These are phyloP conservation scores for Biston stratarius DNA, from an alignment of 2,888 invertebrate genomes.

Conservation along the genomic window DNA sequence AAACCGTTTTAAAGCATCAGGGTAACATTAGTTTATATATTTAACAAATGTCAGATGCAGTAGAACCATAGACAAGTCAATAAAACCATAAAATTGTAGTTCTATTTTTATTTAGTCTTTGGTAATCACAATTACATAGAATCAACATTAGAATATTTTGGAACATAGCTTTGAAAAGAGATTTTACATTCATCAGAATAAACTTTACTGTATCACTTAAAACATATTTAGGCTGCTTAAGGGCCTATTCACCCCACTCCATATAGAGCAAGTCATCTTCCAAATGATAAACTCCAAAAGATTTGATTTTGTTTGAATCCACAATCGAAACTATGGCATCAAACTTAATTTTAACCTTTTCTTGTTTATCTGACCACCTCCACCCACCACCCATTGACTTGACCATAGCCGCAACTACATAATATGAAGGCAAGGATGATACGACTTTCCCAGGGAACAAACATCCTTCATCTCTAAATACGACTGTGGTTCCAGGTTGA, in stretches of 20 bases:
- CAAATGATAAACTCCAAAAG: conserved; percentile 17
- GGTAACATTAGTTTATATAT: conserved; percentile 17
- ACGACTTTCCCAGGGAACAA: too few relatives aligned
- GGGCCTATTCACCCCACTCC: conserved; percentile 30
- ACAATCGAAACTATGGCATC: conserved; percentile 21
- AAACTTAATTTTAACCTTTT: conserved; percentile 25
- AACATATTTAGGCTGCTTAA: conserved; percentile 10
- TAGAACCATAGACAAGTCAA: conserved; percentile 15
- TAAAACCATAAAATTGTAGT: conserved; percentile 26
- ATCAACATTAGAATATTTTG: conserved; percentile 11
- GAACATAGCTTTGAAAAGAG: conserved; percentile 13
- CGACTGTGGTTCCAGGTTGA: too few relatives aligned
- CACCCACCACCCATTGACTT: conserved; percentile 23
- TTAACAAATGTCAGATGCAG: conserved; percentile 20
- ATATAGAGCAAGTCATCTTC: conserved; percentile 32
- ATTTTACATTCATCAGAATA: conserved; percentile 12
- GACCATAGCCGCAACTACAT: conserved; percentile 18
- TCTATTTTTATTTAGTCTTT: conserved; percentile 19
- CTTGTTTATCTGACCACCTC: conserved; percentile 28
- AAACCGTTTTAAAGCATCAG: conserved; percentile 11
- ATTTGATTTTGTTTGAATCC: conserved; percentile 14
- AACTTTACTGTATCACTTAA: conserved; percentile 12
- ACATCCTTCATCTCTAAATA: too few relatives aligned
- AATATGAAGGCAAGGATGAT: conserved; percentile 11
- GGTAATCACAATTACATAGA: conserved; percentile 13